Conservation (phyloP, 2,888 invertebrate genomes). For the Euzophera pinguis region DNA sequence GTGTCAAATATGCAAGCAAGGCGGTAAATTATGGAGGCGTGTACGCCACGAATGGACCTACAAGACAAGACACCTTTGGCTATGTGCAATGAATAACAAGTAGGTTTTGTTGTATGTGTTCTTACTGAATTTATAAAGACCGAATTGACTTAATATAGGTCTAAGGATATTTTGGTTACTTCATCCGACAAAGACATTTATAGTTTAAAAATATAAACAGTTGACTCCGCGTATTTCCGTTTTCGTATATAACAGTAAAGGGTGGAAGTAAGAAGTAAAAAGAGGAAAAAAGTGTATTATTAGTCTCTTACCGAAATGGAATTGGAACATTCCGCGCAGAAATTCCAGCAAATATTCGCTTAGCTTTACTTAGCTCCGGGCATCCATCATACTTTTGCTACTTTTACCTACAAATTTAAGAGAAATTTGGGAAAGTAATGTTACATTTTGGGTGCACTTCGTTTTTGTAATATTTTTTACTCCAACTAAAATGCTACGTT, state of each 20-base stretch:
- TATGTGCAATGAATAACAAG: conserved; percentile 3
- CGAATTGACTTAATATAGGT: background rate
- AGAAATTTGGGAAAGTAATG: conserved; percentile 55
- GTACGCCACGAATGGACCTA: background rate
- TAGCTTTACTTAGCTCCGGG: conserved; percentile 71
- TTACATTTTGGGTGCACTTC: conserved; percentile 45
- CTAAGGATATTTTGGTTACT: no score
- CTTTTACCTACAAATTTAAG: conserved; percentile 66
- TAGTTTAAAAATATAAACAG: background rate
- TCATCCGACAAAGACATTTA: no score
- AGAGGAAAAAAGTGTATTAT: conserved; percentile 78
- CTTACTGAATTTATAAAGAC: background rate
- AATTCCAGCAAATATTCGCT: conserved; percentile 75
- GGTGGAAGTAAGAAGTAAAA: conserved; percentile 79
- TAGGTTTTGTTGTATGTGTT: background rate
- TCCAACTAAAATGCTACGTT: background rate
- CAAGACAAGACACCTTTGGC: conserved; percentile 4
- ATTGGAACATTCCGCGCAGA: conserved; percentile 76
- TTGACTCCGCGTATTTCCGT: conserved; percentile 49
- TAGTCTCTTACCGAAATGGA: conserved; percentile 80
- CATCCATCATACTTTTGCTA: conserved; percentile 71
- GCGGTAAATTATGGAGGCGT: conserved; percentile 12
- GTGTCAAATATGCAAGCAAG: conserved; percentile 11
- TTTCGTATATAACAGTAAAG: conserved; percentile 74
- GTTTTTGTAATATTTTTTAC: conserved; percentile 24